Conservation (phyloP, 2,113 vertebrate genomes). For the Cathartes aura region DNA sequence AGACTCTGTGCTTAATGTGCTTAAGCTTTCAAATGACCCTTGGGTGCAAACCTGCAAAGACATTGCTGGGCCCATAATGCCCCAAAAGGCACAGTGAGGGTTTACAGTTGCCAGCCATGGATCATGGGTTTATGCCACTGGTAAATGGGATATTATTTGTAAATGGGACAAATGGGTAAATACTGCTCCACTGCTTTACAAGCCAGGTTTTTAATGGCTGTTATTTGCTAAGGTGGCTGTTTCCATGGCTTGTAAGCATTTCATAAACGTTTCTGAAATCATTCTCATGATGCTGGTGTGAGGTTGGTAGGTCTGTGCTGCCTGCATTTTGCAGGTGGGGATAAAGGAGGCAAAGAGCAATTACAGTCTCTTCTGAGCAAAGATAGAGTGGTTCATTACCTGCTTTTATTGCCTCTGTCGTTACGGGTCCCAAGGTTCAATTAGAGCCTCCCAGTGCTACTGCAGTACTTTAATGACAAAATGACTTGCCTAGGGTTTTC, state of each 20-base stretch:
- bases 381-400: conserved; percentile 58
- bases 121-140: neutral
- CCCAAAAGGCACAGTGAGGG: neutral
- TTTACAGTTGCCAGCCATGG: accelerated
- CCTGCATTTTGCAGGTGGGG: neutral
- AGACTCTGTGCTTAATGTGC: neutral
- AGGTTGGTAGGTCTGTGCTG: neutral
- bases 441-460: conserved; percentile 29
- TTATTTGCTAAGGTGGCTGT: conserved; percentile 7
- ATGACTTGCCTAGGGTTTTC: neutral
- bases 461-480: conserved; percentile 42
- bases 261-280: neutral
- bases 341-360: conserved; percentile 13
- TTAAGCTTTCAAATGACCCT: neutral
- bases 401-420: conserved; percentile 46
- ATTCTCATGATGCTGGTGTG: neutral
- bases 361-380: conserved; percentile 49
- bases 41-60: neutral
- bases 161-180: neutral
- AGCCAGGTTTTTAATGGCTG: neutral
- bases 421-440: conserved; percentile 59
- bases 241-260: conserved; percentile 12
- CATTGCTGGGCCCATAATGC: neutral
- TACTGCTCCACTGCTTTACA: neutral
- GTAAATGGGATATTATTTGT: neutral